These are phyloP conservation scores for Apodemia mormo DNA, from an alignment of 2,888 invertebrate species.

Conservation along the genomic window DNA sequence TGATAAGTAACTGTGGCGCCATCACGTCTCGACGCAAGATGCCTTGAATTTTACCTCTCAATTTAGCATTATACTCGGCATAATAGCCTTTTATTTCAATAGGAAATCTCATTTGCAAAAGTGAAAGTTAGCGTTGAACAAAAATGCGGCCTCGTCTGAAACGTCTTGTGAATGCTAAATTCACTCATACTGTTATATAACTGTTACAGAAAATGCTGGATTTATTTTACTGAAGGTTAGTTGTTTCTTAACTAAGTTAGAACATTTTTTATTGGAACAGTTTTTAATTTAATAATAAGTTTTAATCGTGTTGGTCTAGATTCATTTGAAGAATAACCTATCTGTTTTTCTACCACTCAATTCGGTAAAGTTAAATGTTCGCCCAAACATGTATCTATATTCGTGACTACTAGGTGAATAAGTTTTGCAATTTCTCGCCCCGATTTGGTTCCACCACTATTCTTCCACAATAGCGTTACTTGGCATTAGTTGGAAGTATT, in stretches of 20 bases:
- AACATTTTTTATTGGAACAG: background rate
- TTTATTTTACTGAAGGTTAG: background rate
- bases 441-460: too few relatives aligned
- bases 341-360: too few relatives aligned
- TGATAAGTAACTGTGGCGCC: slow-evolving; percentile 28
- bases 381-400: too few relatives aligned
- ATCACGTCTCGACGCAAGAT: slow-evolving; percentile 30
- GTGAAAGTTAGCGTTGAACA: slow-evolving; percentile 25
- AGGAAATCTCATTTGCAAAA: slow-evolving; percentile 35
- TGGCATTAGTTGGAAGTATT: too few relatives aligned
- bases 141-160: slow-evolving; percentile 23
- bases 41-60: slow-evolving; percentile 21
- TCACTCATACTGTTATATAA: slow-evolving; percentile 1
- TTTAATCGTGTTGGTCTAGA: too few relatives aligned
- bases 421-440: too few relatives aligned
- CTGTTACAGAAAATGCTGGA: background rate
- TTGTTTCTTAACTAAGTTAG: background rate
- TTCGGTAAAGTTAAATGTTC: too few relatives aligned
- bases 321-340: too few relatives aligned
- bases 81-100: slow-evolving; percentile 33
- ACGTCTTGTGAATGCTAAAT: slow-evolving; percentile 32
- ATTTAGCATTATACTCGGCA: slow-evolving; percentile 29
- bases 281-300: too few relatives aligned
- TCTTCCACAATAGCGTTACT: too few relatives aligned
- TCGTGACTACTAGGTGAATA: too few relatives aligned